Evolutionary conservation across 2,797 vertebrate genomes (phyloP).

Genomic region (Darevskia nairensis): DNA sequence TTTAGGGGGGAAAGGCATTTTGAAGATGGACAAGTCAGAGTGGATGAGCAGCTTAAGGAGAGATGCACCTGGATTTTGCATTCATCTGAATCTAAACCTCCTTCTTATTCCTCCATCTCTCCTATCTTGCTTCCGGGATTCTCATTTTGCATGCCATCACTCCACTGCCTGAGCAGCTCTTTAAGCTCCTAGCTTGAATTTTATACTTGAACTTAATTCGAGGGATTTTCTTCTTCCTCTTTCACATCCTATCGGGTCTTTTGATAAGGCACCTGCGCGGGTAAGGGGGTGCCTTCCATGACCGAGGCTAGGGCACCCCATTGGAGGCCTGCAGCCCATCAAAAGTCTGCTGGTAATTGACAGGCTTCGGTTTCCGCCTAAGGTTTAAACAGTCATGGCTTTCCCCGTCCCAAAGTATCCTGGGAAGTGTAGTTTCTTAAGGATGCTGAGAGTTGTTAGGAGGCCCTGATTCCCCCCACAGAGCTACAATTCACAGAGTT

Average conservation of each 20-base stretch:
- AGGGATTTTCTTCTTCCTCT: not conserved
- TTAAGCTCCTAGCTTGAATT: not conserved
- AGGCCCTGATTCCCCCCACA: no score
- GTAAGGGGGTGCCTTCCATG: not conserved
- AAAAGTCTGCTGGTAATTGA: not conserved
- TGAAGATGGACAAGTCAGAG: conserved; percentile 23
- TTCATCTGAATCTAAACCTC: conserved; percentile 18
- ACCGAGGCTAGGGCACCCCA: no score
- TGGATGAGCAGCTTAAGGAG: conserved; percentile 8
- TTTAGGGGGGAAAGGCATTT: not conserved
- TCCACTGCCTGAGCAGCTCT: not conserved
- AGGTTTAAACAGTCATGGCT: not conserved
- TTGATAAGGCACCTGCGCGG: not conserved
- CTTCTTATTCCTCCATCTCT: conserved; percentile 21
- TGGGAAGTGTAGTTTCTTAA: no score
- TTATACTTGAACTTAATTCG: conserved; percentile 22
- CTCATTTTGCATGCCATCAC: conserved; percentile 13
- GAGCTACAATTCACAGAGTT: no score
- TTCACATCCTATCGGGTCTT: not conserved
- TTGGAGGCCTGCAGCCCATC: not conserved
- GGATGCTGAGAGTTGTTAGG: no score
- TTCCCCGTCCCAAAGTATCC: no score
- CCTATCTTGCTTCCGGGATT: conserved; percentile 9
- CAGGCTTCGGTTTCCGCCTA: not conserved
- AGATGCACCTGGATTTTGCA: conserved; percentile 9